Conservation (phyloP, 2,797 vertebrate species). For the Thamnophis elegans region DNA sequence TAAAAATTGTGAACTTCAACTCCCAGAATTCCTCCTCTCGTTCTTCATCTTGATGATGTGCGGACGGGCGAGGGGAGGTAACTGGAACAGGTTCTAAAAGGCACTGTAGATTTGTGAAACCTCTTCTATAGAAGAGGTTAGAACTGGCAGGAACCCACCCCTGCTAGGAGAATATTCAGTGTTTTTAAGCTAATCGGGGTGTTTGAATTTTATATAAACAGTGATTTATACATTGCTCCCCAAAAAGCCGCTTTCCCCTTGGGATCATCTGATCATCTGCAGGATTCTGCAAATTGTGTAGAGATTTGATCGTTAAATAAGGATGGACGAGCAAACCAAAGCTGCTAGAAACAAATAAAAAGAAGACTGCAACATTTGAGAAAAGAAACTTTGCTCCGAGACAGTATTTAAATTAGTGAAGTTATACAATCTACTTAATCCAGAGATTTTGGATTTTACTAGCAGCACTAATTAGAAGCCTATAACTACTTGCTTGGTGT, state of each 20-base stretch:
- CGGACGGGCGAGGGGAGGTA: too few species aligned
- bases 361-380: neutral
- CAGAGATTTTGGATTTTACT: conserved; percentile 10
- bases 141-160: too few species aligned
- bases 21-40: too few species aligned
- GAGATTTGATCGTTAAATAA: neutral
- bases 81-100: too few species aligned
- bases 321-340: neutral
- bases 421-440: neutral
- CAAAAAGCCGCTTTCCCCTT: neutral
- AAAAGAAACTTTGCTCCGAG: neutral
- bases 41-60: too few species aligned
- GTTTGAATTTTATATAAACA: neutral
- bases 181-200: neutral
- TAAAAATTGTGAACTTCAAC: too few species aligned
- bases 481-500: neutral
- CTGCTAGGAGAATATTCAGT: too few species aligned
- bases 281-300: neutral
- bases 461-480: neutral
- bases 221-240: neutral
- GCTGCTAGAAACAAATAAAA: neutral
- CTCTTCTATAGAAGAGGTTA: too few species aligned
- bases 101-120: too few species aligned
- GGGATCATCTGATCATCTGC: neutral
- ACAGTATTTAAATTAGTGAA: neutral